Evolutionary conservation across 2,113 vertebrate genomes (phyloP).

Genomic region (Aix galericulata): DNA sequence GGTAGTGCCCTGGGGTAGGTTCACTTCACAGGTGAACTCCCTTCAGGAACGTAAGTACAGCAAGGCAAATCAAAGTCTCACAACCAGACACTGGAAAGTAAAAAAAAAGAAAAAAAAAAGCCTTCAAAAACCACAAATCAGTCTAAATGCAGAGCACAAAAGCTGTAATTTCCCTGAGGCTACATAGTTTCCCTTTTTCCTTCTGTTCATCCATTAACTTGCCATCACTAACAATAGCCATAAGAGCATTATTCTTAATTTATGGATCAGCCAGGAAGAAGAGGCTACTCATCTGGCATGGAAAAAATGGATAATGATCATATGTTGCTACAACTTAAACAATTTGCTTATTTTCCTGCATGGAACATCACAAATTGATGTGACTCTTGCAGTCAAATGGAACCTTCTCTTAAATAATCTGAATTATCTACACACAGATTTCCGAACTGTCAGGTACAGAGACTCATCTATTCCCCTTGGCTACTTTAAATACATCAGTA

Average conservation of each 20-base stretch:
- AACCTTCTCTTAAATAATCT: background rate
- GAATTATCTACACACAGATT: background rate
- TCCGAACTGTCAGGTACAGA: background rate
- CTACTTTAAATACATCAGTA: rapidly evolving
- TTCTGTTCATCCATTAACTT: background rate
- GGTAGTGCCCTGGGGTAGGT: rapidly evolving
- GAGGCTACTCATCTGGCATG: background rate
- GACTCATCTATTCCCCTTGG: background rate
- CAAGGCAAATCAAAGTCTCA: background rate
- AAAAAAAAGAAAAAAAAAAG: background rate
- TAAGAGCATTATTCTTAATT: background rate
- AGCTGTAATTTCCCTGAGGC: background rate
- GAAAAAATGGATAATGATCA: background rate
- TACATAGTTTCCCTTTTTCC: background rate
- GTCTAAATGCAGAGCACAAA: background rate
- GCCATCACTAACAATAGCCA: background rate
- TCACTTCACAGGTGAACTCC: background rate
- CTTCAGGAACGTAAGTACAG: background rate
- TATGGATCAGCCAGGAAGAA: background rate
- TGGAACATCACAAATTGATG: background rate
- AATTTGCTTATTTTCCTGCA: background rate
- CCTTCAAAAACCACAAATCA: background rate
- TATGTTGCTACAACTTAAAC: background rate
- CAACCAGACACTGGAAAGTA: background rate
- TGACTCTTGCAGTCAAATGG: background rate